Evolutionary conservation across 92 coral and sea anemone species (phyloP), one percentile per base, ranked within the genome.

Genomic region (Ricordea florida): DNA sequence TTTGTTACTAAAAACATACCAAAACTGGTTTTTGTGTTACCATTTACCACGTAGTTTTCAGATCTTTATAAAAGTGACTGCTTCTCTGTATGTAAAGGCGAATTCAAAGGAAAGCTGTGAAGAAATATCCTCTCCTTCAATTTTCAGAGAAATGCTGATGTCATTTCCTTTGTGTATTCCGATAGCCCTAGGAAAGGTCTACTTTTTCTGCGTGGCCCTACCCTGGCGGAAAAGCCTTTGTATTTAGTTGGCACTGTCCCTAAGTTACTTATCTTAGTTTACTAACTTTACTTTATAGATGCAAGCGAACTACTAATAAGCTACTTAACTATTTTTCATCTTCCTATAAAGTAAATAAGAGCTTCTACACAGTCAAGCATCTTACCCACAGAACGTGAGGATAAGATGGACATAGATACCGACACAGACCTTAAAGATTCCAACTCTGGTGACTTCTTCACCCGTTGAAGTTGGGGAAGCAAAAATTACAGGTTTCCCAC

Each of bases 81-180:
- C 44, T 37, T 37, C n/a, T 37, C 9, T 37, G 9, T 37, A 8
- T 37, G 44, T 37, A 37, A 37, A 37, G 44, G 44, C 44, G n/a
- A 37, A 37, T 37, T 37, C 44, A 8, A 37, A 37, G 44, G n/a
- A 37, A 37, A 37, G 8, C 44, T 37, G 44, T 55, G 32, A 55
- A 30, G 62, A 2, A 55, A 55, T 55, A 55, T 30, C 52, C 52
- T 46, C 23, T 55, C 17, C 3, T 55, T 55, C 17, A 4, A n/a
- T 55, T 55, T 55, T 55, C 32, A 3, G 37, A 55, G 26, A 55
- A 55, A 8, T 55, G 62, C 62, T 55, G 35, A 55, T 55, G 52
- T 55, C 62, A 55, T 27, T n/a, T n/a, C 35, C 20, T 55, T 55
- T 55, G 20, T 55, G 62, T 4, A 52, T 13, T 6, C 24, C 18